Conservation (phyloP, 2,888 invertebrate genomes). For the Cloeon dipterum region DNA sequence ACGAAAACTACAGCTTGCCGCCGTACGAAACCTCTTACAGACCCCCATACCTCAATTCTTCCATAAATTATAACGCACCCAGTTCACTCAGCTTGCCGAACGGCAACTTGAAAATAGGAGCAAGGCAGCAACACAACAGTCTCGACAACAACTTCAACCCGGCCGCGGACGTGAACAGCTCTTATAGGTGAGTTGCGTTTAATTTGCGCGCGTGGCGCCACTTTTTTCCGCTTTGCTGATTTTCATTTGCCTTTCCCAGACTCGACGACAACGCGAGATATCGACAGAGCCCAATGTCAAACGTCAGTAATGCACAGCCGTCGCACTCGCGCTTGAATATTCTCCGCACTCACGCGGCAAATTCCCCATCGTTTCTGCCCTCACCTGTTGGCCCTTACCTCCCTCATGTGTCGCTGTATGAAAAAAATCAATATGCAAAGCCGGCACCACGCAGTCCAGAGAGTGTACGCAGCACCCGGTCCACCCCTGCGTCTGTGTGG, state of each 20-base stretch:
- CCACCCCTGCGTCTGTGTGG: constrained; percentile 6
- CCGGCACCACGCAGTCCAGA: constrained; percentile 4
- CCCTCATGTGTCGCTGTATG: not conserved
- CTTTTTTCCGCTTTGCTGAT: not conserved
- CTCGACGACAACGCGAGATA: constrained; percentile 36
- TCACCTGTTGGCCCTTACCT: not conserved
- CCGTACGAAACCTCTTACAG: too few relatives aligned
- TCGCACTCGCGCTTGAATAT: constrained; percentile 8
- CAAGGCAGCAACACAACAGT: too few relatives aligned
- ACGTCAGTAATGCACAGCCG: constrained; percentile 3
- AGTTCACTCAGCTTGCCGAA: too few relatives aligned
- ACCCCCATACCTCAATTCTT: too few relatives aligned
- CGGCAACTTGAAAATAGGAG: too few relatives aligned
- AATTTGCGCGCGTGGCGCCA: not conserved
- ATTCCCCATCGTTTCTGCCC: constrained; percentile 3
- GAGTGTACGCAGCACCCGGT: constrained; percentile 5
- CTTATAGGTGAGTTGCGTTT: too few relatives aligned
- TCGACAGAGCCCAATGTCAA: constrained; percentile 10
- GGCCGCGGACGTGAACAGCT: too few relatives aligned
- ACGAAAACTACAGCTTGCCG: too few relatives aligned
- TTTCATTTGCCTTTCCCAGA: constrained; percentile 13
- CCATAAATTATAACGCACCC: too few relatives aligned
- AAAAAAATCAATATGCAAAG: constrained; percentile 3
- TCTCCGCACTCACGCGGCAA: constrained; percentile 4
- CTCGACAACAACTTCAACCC: too few relatives aligned